Evolutionary conservation across 1,140 invertebrate genomes (phyloP), one percentile per base, ranked within the genome.

Genomic region (Atta colombica): DNA sequence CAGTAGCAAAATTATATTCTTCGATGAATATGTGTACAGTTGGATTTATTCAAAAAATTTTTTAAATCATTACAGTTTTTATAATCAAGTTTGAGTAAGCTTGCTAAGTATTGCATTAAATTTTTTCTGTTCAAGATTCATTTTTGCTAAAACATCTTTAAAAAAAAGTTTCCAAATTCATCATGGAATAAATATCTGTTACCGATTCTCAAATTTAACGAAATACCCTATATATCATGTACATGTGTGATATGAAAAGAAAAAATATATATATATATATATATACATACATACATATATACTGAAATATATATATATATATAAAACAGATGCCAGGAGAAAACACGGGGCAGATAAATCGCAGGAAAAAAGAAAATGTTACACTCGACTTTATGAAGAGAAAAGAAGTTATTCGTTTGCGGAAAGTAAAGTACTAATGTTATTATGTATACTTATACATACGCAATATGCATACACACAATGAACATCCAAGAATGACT

Each of bases 361-460:
- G 86, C 78, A 86, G 78, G 85, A 69, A 78, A n/a, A 78, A 61
- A 87, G 12, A 58, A 51, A 85, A 69, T 87, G 71, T 85, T 85
- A 89, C 90, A 90, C 89, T 92, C 88, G 91, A 78, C 72, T 28
- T 75, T 81, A 63, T 21, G 72, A 86, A 12, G 8, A 39, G 16
- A 6, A 63, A 5, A 72, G 60, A 88, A 87, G 82, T 91, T 85
- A 92, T 90, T 92, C 84, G 66, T 91, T 82, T 90, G 87, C 71
- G 82, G 74, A 86, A 65, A 91, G 63, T 90, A 81, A 86, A 88
- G 88, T 88, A 90, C 45, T 85, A 85, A 89, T 68, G 80, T 91
- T 89, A 90, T 58, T 85, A 72, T 25, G 25, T 25, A 25, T 49
- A 75, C 35, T 25, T 55, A 35, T 63, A 61, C 65, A 63, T 28